Evolutionary conservation across 2,113 vertebrate genomes (phyloP), one percentile per base, ranked within the genome.

Genomic region (Chloroceryle aenea): DNA sequence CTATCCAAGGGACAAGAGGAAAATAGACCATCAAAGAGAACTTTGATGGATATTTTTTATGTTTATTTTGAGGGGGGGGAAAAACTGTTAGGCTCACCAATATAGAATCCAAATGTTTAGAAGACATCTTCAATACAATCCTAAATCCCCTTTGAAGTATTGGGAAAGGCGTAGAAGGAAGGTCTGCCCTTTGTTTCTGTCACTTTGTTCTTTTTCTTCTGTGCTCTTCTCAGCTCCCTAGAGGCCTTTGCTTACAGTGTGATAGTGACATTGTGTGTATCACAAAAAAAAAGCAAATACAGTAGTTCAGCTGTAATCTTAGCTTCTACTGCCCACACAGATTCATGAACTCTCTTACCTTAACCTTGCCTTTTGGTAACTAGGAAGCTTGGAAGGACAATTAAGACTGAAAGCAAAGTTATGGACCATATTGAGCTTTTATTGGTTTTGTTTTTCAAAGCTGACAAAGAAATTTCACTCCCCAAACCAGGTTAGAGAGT

Each of bases 141-240:
- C 9, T 30, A 56, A 90, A 55, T 77, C 19, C 4, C 15, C 56
- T 92, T 66, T 48, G 48, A 85, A 84, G 48, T 61, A 59, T 45
- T 90, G 22, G 38, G 87, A 92, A 77, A 76, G 40, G 17, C 10
- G 1, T 11, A 66, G 48, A 69, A 53, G 18, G 27, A 92, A 75
- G 29, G 34, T 81, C 29, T 87, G 77, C 78, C 67, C 71, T 96
- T 92, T 94, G 75, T 80, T 93, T 86, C 68, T 94, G 82, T 85
- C 82, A 11, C 43, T 71, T 79, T 42, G 10, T 62, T 64, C 34
- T 69, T 77, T 94, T 67, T n/a, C 29, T 88, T 77, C n/a, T 63
- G 3, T 85, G 75, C 26, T 43, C 64, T 92, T 56, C 59, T 59
- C 0, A 0, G 18, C 9, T 93, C 62, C 68, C 74, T 25, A 42